Evolutionary conservation across 1,140 invertebrate genomes (phyloP).

Genomic region (Drosophila pruinosa): DNA sequence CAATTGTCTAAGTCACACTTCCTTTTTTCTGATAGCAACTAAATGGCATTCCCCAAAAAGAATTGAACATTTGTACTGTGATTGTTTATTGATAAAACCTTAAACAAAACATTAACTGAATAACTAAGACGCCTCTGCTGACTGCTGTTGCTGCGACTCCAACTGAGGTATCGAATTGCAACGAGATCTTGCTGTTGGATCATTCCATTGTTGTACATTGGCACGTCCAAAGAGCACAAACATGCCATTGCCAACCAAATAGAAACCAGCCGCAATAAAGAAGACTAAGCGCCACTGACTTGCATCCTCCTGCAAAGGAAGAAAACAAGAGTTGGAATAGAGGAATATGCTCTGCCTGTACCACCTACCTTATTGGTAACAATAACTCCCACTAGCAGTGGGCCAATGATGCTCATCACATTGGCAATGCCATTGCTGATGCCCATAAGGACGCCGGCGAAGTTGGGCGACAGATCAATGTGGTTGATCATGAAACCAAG

Average conservation of each 20-base stretch:
- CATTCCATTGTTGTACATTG: conserved; percentile 87
- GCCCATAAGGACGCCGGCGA: conserved; percentile 87
- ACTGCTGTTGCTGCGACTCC: conserved; percentile 41
- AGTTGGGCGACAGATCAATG: conserved; percentile 91
- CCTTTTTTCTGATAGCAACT: neutral
- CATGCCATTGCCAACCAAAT: conserved; percentile 87
- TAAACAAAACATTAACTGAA: conserved; percentile 3
- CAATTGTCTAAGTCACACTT: neutral
- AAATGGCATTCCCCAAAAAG: neutral
- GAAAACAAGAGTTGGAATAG: neutral
- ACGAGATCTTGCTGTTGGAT: conserved; percentile 65
- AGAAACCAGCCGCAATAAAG: conserved; percentile 88
- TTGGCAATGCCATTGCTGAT: conserved; percentile 91
- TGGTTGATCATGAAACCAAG: conserved; percentile 88
- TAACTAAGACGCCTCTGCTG: conserved; percentile 20
- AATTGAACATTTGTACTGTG: neutral
- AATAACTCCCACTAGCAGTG: conserved; percentile 86
- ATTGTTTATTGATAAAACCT: conserved; percentile 4
- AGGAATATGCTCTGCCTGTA: fast-evolving
- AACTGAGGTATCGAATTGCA: conserved; percentile 42
- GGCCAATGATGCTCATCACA: conserved; percentile 88
- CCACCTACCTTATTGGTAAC: conserved; percentile 86
- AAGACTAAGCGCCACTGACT: conserved; percentile 90
- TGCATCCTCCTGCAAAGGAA: conserved; percentile 83
- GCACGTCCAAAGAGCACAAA: conserved; percentile 88